A percentile compares a stretch with the other conserved stretches of the same genome.
Evolutionary conservation across 2,888 invertebrate species (phyloP).

Genomic region (Sericinus montela): DNA sequence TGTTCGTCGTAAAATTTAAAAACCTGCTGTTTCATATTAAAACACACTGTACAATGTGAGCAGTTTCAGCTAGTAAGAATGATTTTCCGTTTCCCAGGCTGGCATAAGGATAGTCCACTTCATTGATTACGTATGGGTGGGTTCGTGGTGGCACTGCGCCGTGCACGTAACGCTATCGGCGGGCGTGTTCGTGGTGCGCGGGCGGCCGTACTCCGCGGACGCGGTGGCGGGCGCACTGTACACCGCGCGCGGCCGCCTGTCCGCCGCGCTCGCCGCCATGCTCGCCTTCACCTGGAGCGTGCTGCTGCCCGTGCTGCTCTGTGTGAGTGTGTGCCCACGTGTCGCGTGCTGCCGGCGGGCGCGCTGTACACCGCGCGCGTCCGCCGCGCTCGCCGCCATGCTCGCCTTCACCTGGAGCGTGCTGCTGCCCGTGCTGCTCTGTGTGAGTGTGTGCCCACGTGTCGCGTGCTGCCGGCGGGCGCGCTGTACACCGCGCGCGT

Average conservation of each 20-base stretch:
- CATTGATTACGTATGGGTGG: conserved; percentile 90
- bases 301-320: conserved; percentile 87
- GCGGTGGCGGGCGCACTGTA: conserved; percentile 75
- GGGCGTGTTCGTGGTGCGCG: conserved; percentile 92
- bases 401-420: not conserved
- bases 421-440: not conserved
- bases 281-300: conserved; percentile 94
- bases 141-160: conserved; percentile 92
- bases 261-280: conserved; percentile 81
- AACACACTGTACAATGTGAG: too few species aligned
- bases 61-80: too few species aligned
- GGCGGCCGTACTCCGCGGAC: conserved; percentile 91
- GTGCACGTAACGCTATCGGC: conserved; percentile 87
- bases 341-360: conserved; percentile 43
- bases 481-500: too few species aligned
- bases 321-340: conserved; percentile 78
- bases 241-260: conserved; percentile 47
- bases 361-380: too few species aligned
- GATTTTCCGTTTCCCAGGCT: conserved; percentile 54
- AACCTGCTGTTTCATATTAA: too few species aligned
- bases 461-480: not conserved
- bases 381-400: too few species aligned
- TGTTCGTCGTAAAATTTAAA: too few species aligned
- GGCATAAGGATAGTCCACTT: conserved; percentile 91
- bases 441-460: not conserved